Evolutionary conservation across 2,888 invertebrate species (phyloP).

Genomic region (Polyommatus iphigenia): DNA sequence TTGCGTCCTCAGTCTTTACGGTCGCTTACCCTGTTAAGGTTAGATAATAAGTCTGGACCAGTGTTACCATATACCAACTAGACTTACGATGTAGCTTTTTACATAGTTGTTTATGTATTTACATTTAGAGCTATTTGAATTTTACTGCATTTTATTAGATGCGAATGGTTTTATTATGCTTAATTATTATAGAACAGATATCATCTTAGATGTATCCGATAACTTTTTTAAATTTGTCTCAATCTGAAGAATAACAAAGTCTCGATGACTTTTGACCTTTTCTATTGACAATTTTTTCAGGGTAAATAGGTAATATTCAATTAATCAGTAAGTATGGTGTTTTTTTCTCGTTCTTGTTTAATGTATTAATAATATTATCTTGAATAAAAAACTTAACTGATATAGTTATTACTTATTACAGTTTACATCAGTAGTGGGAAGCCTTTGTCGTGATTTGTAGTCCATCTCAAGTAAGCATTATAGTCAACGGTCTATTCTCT

Average conservation of each 20-base stretch:
- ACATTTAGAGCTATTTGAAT: constrained; percentile 22
- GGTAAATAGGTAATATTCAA: not conserved
- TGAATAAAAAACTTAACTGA: not conserved
- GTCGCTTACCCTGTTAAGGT: constrained; percentile 41
- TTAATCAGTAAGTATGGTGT: no score
- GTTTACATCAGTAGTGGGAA: not conserved
- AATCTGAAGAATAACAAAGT: not conserved
- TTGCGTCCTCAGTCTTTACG: constrained; percentile 38
- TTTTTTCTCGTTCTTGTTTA: no score
- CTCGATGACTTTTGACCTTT: not conserved
- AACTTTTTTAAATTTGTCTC: not conserved
- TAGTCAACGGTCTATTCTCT: not conserved
- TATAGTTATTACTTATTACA: no score
- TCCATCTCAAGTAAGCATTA: not conserved
- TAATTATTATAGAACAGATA: constrained; percentile 8
- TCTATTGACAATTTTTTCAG: not conserved
- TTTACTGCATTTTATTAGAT: constrained; percentile 21
- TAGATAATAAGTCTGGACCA: constrained; percentile 45
- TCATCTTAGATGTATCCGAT: not conserved
- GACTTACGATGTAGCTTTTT: constrained; percentile 41
- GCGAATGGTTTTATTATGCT: constrained; percentile 28
- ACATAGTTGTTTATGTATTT: constrained; percentile 35
- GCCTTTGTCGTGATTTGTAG: not conserved
- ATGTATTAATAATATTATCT: no score
- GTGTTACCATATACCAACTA: constrained; percentile 44